These are phyloP conservation scores for Odontomyia ornata DNA, from an alignment of 2,888 invertebrate species.

Conservation along the genomic window DNA sequence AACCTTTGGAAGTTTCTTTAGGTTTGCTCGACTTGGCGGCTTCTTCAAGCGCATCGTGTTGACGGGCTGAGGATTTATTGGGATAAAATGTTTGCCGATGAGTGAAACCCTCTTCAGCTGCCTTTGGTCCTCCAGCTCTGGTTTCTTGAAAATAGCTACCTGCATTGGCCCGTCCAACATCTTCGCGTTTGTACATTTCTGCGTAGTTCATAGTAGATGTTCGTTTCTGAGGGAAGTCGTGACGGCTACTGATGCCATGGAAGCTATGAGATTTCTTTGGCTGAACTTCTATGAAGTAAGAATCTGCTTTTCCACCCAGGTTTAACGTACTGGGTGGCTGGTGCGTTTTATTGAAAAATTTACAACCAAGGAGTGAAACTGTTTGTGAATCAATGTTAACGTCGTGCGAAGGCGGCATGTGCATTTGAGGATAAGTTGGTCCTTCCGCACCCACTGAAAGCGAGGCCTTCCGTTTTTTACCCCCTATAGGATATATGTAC, in stretches of 20 bases:
- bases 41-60: neutral
- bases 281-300: slow-evolving; percentile 7
- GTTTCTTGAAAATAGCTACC: neutral
- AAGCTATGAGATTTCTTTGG: neutral
- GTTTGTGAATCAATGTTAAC: no score
- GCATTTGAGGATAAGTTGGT: no score
- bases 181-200: neutral
- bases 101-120: neutral
- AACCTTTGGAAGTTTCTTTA: neutral
- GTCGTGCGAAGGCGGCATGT: no score
- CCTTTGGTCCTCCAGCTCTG: neutral
- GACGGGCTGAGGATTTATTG: neutral
- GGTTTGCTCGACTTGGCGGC: neutral
- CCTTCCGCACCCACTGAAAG: no score
- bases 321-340: neutral
- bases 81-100: neutral
- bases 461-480: no score
- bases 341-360: no score
- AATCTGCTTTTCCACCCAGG: slow-evolving; percentile 9
- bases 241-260: neutral
- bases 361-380: no score
- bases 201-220: neutral
- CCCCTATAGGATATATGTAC: no score
- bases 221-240: neutral
- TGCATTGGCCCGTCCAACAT: neutral